Evolutionary conservation across 2,888 invertebrate genomes (phyloP), one percentile per base, ranked within the genome.

Genomic region (Tachystola acroxantha): DNA sequence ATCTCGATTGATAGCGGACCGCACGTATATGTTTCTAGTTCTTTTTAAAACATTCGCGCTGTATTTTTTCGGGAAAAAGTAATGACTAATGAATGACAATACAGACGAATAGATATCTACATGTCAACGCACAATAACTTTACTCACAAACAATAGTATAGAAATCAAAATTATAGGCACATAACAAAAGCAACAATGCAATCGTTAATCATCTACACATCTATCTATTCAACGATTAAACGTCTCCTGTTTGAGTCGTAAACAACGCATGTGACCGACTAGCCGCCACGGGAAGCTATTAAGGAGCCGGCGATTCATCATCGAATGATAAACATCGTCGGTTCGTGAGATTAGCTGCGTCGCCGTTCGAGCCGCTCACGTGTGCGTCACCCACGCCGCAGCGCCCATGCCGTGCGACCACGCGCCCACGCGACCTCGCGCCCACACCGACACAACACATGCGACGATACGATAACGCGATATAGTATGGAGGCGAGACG

Each of bases 281-380:
- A 19, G 34, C 6, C 6, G 3, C 16, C 16, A 6, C 16, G 61
- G 61, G 66, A 63, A 55, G 55, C 57, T 53, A 48, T 51, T 52
- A 48, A 36, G 42, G 42, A 36, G 48, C 39, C 29, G 45, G 40
- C 49, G 49, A 76, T 76, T 65, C 64, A 72, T 76, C 76, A 76
- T 71, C 54, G 43, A 41, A 48, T 54, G 77, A 76, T 75, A 74
- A 74, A 64, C 65, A 73, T 69, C 69, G 53, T 12, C 57, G 53
- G 55, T n/a, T 51, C 50, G 60, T 46, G 50, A 47, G 61, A 60
- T 57, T 53, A 34, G 34, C 12, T 6, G 16, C 16, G 16, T 6
- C 16, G 16, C 16, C 16, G 16, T 16, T 6, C 16, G 16, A 16
- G 24, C 24, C 6, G 12, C 12, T 24, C 13, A 6, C 22, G 30